These are phyloP conservation scores for Zele albiditarsus DNA, from an alignment of 2,888 invertebrate species.

Conservation along the genomic window DNA sequence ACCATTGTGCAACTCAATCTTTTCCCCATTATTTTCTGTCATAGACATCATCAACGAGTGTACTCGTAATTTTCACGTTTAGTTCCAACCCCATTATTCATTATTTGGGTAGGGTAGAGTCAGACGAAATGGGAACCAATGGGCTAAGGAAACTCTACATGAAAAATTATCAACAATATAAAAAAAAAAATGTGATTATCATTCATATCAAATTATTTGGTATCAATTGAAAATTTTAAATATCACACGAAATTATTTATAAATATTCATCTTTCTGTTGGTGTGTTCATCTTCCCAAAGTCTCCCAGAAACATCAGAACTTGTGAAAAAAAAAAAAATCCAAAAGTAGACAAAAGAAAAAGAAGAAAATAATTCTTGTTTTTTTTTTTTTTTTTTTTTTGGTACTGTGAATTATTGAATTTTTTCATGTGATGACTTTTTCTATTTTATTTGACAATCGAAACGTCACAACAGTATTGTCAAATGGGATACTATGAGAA, in stretches of 20 bases:
- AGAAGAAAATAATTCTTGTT: no score
- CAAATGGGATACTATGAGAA: background rate
- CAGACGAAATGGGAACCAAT: background rate
- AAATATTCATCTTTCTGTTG: no score
- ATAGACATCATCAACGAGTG: constrained; percentile 52
- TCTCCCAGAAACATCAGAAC: no score
- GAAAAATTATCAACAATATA: no score
- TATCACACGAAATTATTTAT: no score
- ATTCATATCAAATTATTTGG: no score
- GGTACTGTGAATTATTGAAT: background rate
- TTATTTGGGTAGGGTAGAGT: background rate
- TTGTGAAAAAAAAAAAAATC: no score
- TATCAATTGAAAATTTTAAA: no score
- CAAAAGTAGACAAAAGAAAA: no score
- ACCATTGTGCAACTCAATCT: constrained; percentile 34
- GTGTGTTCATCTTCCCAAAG: no score
- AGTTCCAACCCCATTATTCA: constrained; percentile 9
- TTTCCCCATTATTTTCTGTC: constrained; percentile 59
- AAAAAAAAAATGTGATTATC: no score
- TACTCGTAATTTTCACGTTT: constrained; percentile 30
- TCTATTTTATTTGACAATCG: constrained; percentile 29
- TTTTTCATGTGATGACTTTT: background rate
- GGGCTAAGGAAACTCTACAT: no score
- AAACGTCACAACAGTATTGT: constrained; percentile 39
- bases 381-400: constrained; percentile 1